Conservation (phyloP, 2,797 vertebrate genomes). For the Psittacula derbiana region DNA sequence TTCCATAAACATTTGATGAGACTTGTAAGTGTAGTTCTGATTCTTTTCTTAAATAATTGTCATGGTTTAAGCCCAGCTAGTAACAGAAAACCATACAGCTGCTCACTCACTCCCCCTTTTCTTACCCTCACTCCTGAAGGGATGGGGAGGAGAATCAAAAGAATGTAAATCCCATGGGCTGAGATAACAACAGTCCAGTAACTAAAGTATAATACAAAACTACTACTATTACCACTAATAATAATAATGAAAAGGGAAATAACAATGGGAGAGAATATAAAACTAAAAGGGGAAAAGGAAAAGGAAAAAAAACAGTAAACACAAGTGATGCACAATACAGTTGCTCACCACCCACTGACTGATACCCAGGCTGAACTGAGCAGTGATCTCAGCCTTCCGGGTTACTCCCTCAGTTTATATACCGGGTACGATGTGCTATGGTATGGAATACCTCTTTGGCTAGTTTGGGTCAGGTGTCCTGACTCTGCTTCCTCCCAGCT, state of each 20-base stretch:
- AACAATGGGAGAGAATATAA: neutral
- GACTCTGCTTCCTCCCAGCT: neutral
- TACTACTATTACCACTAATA: neutral
- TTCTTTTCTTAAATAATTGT: neutral
- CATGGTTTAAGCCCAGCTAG: neutral
- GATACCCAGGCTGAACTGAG: neutral
- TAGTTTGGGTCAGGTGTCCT: neutral
- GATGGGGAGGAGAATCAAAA: neutral
- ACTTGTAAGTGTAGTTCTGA: neutral
- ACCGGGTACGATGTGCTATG: neutral
- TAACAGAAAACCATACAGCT: neutral
- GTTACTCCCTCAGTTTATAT: neutral
- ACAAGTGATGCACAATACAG: neutral
- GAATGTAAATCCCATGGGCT: neutral
- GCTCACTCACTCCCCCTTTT: neutral
- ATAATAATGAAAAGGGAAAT: neutral
- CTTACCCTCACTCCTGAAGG: neutral
- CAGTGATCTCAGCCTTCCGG: neutral
- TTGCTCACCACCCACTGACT: neutral
- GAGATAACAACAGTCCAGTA: neutral
- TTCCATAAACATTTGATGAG: neutral
- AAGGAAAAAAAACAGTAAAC: neutral
- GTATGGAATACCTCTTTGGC: neutral
- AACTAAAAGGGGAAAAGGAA: neutral
- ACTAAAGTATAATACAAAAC: neutral